Base-by-base conservation (phyloP, 2,888 invertebrate genomes). In the Chelonus formosanus region DNA sequence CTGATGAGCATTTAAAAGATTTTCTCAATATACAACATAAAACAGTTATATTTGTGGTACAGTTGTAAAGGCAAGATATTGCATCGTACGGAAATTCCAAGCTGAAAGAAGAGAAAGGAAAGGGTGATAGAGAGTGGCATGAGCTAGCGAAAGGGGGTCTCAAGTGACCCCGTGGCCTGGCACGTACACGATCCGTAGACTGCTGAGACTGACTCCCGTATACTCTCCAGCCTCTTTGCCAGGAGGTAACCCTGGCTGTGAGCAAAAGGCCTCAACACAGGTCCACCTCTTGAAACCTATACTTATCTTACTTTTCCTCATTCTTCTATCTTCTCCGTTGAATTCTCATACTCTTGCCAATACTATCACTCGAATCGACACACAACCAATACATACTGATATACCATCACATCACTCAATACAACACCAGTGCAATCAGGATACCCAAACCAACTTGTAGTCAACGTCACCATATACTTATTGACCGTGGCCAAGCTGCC, bases 101-200 rank as follows among this genome's bases (percentile, higher is more conserved):
- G 59, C 59, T 57, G 43, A 8, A 8, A 31, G 36, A 44, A 54
- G 40, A 60, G 64, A 47, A 45, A 57, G 53, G 45, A 36, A 34
- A 47, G 52, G 43, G 57, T 45, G 54, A 54, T 59, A 57, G 65
- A 68, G 67, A 67, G 62, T 59, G 63, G 67, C 64, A 54, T 67
- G 52, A 60, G 68, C 44, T 66, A 70, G 67, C 65, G 59, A 74
- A 75, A 76, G 77, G 78, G 76, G 77, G 75, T 73, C 75, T 70
- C 70, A 74, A 73, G 73, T 83, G 83, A 83, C 83, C 82, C 79
- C 75, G 71, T 82, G 83, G 80, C 80, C 83, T 74, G 81, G 80
- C 83, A 83, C 83, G 83, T 82, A 81, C 76, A 72, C 74, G 77
- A 77, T 78, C 81, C 70, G 75, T 78, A 81, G 81, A 80, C 80